Evolutionary conservation across 2,888 invertebrate genomes (phyloP), one percentile per base, ranked within the genome.

Genomic region (Plebejus argus): DNA sequence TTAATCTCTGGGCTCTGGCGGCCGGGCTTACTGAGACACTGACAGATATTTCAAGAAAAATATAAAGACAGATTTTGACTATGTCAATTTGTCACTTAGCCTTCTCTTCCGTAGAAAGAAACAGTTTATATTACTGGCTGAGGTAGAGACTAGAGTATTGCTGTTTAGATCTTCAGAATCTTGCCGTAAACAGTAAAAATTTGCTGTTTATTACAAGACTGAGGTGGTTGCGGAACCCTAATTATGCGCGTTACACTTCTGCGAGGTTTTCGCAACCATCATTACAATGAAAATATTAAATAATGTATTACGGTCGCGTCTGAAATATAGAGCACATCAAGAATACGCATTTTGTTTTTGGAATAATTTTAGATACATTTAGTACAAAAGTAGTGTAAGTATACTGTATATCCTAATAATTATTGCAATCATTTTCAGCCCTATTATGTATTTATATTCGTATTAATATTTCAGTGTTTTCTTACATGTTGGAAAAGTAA

Each of bases 271-370:
- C 81, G 83, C 81, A 82, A 84, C 74, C 78, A 77, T 76, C 79
- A 82, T 84, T 83, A 85, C 85, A 83, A 85, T 84, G 83, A 88
- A 87, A 89, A 87, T 83, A 88, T 89, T 90, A 87, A 89, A 87
- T 83, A 88, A 90, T 90, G 90, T 90, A 90, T 88, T 87, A 85
- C 87, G 89, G 89, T 86, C 89, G 86, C 85, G 53, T 53, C 18
- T 85, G 83, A 90, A 91, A 91, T 92, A 89, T 88, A 91, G 90
- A 91, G 82, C 87, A 89, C 87, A 85, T 81, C 84, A 82, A 83
- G 85, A 83, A 87, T 90, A 90, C 89, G 28, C 18, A 1, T 53
- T 33, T 28, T 85, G 83, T 83, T 80, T 79, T 81, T 84, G 85
- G 87, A 87, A 89, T 89, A 88, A 83, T 20, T 71, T 71, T 20